Evolutionary conservation across 2,113 vertebrate species (phyloP).

Genomic region (Pachycephala philippinensis): DNA sequence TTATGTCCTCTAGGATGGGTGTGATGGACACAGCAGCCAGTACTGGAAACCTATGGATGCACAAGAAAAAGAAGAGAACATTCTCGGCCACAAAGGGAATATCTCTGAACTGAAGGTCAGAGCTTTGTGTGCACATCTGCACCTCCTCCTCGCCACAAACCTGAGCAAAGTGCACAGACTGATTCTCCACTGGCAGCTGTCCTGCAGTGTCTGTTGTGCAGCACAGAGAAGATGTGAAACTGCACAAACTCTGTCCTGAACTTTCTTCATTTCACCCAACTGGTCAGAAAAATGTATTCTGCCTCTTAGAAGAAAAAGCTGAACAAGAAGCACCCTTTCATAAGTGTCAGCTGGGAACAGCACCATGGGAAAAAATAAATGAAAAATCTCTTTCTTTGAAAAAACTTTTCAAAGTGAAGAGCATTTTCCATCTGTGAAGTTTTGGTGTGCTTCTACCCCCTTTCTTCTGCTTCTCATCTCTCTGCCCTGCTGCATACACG

Average conservation of each 20-base stretch:
- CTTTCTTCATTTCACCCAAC: neutral
- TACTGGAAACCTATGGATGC: neutral
- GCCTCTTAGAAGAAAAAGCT: neutral
- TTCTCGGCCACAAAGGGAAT: rapidly evolving
- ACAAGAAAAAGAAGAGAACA: neutral
- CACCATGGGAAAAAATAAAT: neutral
- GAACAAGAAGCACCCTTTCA: neutral
- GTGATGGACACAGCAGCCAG: neutral
- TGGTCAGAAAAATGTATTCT: neutral
- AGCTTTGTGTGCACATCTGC: neutral
- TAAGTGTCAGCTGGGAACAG: neutral
- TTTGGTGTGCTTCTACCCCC: neutral
- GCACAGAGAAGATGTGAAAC: neutral
- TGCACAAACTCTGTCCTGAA: neutral
- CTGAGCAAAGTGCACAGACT: neutral
- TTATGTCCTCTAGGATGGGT: neutral
- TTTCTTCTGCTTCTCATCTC: neutral
- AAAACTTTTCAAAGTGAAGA: neutral
- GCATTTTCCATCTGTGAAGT: neutral
- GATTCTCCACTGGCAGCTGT: neutral
- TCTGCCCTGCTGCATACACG: neutral
- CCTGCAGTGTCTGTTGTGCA: rapidly evolving
- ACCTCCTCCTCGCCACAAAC: neutral
- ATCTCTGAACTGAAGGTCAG: neutral
- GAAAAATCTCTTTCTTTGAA: neutral